These are phyloP conservation scores for Epinotia demarniana DNA, from an alignment of 2,888 invertebrate species.

Conservation along the genomic window DNA sequence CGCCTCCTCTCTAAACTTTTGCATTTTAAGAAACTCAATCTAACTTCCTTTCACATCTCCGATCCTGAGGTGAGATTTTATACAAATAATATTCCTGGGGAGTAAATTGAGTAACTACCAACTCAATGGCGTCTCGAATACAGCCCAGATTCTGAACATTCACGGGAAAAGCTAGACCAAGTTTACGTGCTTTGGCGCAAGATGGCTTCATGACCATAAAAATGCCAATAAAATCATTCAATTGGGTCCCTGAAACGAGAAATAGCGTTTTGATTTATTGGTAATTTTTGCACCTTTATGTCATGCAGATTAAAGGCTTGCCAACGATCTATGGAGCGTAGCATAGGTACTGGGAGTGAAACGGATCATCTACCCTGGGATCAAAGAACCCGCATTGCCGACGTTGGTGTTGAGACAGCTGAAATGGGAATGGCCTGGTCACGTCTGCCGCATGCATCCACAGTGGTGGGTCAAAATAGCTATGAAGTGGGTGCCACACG, in stretches of 20 bases:
- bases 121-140: slow-evolving; percentile 4
- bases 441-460: no score
- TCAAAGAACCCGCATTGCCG: no score
- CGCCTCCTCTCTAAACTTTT: not conserved
- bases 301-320: no score
- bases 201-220: slow-evolving; percentile 63
- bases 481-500: no score
- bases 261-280: not conserved
- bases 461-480: no score
- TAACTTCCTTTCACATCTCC: not conserved
- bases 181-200: slow-evolving; percentile 56
- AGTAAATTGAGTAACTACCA: not conserved
- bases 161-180: slow-evolving; percentile 54
- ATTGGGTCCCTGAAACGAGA: slow-evolving; percentile 47
- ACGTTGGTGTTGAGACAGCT: no score
- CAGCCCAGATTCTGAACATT: slow-evolving; percentile 11
- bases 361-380: no score
- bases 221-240: slow-evolving; percentile 61
- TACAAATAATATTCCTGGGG: not conserved
- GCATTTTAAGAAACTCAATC: slow-evolving; percentile 1
- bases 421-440: no score
- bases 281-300: no score
- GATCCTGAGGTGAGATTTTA: not conserved
- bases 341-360: no score
- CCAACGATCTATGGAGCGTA: no score